Evolutionary conservation across 2,888 invertebrate genomes (phyloP), one percentile per base, ranked within the genome.

Genomic region (Piscicola geometra): DNA sequence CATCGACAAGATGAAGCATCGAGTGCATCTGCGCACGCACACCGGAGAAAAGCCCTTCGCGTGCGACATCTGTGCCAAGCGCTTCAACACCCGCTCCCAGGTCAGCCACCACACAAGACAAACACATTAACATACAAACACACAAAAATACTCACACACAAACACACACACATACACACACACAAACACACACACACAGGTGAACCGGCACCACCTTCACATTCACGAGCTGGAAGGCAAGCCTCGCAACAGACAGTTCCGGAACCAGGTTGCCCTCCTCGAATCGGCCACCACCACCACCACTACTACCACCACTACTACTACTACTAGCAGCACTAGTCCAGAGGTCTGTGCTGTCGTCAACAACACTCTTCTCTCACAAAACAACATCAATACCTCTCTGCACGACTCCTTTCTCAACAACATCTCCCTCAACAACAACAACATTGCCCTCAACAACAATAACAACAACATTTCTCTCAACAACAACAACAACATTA

Each of bases 31-130:
- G 28, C 52, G 73, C n/a, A 73, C 73, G 15, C 73, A 73, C 41
- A 73, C 73, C 2, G 73, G 73, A 21, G 73, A 73, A 64, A 73
- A 73, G 41, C 73, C 73, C 52, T 73, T 56, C n/a, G 73, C 73
- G 15, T 73, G 73, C n/a, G 73, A 73, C 9, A 64, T 73, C 1
- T 73, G 73, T n/a, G 35, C 25, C 30, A 73, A 73, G 41, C 21
- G 47, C 21, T 73, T 73, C 64, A 73, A 73, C 36, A 73, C 73
- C 12, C 52, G 73, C 35, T 73, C 73, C n/a, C 73, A 73, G 25
- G n/a, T n/a, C n/a, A n/a, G n/a, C n/a, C n/a, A n/a, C n/a, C n/a
- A n/a, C n/a, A n/a, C n/a, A n/a, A n/a, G n/a, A n/a, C n/a, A n/a
- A n/a, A n/a, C n/a, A n/a, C n/a, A n/a, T n/a, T n/a, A n/a, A n/a